These are phyloP conservation scores for Heliconius sara DNA, from an alignment of 2,888 invertebrate species.

Conservation along the genomic window DNA sequence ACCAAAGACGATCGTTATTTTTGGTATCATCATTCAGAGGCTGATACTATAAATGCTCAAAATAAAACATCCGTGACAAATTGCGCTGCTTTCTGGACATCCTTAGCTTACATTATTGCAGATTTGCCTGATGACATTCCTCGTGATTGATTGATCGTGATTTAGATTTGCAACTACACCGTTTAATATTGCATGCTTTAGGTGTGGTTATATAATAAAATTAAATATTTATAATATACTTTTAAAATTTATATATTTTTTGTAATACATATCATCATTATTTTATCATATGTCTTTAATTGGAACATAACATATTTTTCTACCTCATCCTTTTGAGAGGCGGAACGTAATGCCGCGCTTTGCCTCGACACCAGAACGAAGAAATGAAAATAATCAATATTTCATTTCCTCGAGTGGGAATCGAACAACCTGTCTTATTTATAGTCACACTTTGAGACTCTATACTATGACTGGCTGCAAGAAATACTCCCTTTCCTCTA, in stretches of 20 bases:
- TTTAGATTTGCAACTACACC: not conserved
- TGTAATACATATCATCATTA: not conserved
- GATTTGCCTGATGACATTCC: slow-evolving; percentile 89
- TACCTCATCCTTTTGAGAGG: too few relatives aligned
- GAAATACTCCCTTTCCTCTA: too few relatives aligned
- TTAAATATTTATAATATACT: too few relatives aligned
- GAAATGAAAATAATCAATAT: too few relatives aligned
- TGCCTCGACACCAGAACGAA: too few relatives aligned
- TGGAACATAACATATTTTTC: not conserved
- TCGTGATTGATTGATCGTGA: slow-evolving; percentile 55
- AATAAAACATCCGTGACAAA: slow-evolving; percentile 85
- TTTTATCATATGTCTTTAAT: not conserved
- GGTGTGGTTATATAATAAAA: not conserved
- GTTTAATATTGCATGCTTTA: not conserved
- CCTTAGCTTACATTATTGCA: slow-evolving; percentile 89
- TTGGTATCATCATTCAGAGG: slow-evolving; percentile 90
- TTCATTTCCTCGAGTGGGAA: too few relatives aligned
- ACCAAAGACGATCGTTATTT: slow-evolving; percentile 89
- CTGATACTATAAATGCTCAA: slow-evolving; percentile 91
- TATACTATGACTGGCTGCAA: too few relatives aligned
- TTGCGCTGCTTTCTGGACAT: slow-evolving; percentile 91
- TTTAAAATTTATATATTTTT: not conserved
- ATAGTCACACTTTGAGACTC: too few relatives aligned
- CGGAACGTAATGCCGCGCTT: too few relatives aligned
- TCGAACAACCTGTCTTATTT: too few relatives aligned